phyloP scores from a whole-genome alignment of 2,113 vertebrate genomes.

The Mesembrinibis cayennensis region DNA sequence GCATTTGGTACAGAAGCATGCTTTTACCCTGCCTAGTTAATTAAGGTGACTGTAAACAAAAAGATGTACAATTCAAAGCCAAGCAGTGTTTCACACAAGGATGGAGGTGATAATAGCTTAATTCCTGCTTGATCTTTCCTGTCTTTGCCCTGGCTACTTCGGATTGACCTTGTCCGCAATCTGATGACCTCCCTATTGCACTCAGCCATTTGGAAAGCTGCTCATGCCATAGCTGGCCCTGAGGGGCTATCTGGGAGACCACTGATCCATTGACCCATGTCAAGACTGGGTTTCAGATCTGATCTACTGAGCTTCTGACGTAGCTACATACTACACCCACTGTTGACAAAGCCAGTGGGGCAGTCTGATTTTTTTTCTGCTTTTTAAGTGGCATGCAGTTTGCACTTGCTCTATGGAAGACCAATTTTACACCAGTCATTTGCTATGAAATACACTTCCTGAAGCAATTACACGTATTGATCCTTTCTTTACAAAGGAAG shows the following conservation, averaged over 20 bases:
- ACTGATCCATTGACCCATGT: slow-evolving; percentile 90
- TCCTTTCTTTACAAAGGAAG: slow-evolving; percentile 21
- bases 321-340: slow-evolving; percentile 68
- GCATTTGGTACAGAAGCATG: slow-evolving; percentile 33
- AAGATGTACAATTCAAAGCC: slow-evolving; percentile 64
- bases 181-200: slow-evolving; percentile 86
- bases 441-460: slow-evolving; percentile 70
- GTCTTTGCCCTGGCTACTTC: slow-evolving; percentile 84
- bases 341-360: slow-evolving; percentile 70
- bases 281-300: slow-evolving; percentile 85
- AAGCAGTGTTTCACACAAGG: slow-evolving; percentile 76
- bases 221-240: slow-evolving; percentile 73
- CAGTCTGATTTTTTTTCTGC: slow-evolving; percentile 32
- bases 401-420: slow-evolving; percentile 40
- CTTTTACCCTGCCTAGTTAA: slow-evolving; percentile 55
- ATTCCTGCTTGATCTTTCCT: slow-evolving; percentile 85
- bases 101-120: slow-evolving; percentile 89
- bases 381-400: slow-evolving; percentile 62
- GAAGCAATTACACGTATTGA: slow-evolving; percentile 47
- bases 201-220: slow-evolving; percentile 74
- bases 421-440: slow-evolving; percentile 78
- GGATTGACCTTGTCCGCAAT: slow-evolving; percentile 85
- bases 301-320: slow-evolving; percentile 82
- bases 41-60: slow-evolving; percentile 68
- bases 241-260: slow-evolving; percentile 79